Base-by-base conservation (phyloP, 2,113 vertebrate species). In the Dissostichus mawsoni region DNA sequence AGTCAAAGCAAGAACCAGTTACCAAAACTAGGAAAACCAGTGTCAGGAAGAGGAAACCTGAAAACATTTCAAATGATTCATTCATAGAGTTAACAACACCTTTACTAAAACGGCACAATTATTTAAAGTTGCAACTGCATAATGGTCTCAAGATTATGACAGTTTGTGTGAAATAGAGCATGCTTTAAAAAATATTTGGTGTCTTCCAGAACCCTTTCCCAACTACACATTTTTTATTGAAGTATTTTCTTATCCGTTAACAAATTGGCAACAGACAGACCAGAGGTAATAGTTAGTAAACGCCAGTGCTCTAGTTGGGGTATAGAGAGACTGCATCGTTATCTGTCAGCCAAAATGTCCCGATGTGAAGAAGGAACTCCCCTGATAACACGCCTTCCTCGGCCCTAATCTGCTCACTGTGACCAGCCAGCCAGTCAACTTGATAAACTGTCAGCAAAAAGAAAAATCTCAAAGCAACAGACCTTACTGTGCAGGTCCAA, bases 281-380 rank as follows among this genome's bases (percentile, higher is more conserved):
- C 5, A 20, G n/a, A 56, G 14, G 47, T 62, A 16, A 66, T 12
- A 52, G 47, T 63, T 16, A 7, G n/a, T 11, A 17, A 55, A 51
- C 48, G 4, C 23, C n/a, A 4, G 12, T 51, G 33, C 36, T 68
- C 18, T 45, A 20, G 51, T 55, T 58, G 50, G 33, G 36, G n/a
- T 41, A 17, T 18, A 2, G 44, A 53, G 50, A 11, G 56, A 23
- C 56, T 51, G 23, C 53, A 50, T 41, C 3, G 41, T 90, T 91
- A 92, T 93, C 91, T 87, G 18, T 68, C 13, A 76, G 80, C 58
- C 64, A 86, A 71, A 90, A 78, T 44, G 79, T 81, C 68, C 61
- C 17, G 4, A 64, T 59, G 59, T 61, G 74, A 52, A 88, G 80
- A 81, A 88, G 80, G 80, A 85, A 83, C 87, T 84, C 85, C 85